A percentile compares a stretch with the other conserved stretches of the same genome.
Conservation (phyloP, 2,113 vertebrate species). For the Tragelaphus scriptus region DNA sequence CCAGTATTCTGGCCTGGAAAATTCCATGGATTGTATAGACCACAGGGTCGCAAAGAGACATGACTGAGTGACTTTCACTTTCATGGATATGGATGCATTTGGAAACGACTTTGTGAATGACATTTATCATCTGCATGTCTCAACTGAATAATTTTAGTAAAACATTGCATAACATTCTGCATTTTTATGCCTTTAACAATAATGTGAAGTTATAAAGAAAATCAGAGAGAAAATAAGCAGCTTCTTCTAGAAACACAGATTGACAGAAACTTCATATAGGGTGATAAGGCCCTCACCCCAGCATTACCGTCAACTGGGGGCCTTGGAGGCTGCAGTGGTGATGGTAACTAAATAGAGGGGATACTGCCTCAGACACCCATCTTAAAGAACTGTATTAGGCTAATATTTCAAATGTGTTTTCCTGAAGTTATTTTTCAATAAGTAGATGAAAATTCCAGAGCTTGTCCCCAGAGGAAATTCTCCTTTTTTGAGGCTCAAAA, state of each 20-base stretch:
- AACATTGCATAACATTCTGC: neutral
- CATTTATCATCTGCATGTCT: neutral
- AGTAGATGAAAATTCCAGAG: neutral
- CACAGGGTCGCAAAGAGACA: neutral
- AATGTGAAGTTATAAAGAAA: neutral
- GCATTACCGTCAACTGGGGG: too few relatives aligned
- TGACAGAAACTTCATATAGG: fast-evolving
- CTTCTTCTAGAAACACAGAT: neutral
- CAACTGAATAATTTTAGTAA: neutral
- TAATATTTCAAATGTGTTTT: neutral
- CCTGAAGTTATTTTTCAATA: neutral
- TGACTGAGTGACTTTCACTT: neutral
- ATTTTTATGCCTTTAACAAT: neutral
- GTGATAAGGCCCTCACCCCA: fast-evolving
- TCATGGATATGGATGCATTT: neutral
- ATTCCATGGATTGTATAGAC: neutral
- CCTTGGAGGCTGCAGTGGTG: fast-evolving
- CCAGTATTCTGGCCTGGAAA: neutral
- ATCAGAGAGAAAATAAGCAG: neutral
- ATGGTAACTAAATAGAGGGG: fast-evolving
- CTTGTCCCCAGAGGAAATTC: neutral
- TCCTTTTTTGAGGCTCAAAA: neutral
- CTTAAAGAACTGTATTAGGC: neutral
- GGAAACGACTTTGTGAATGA: neutral
- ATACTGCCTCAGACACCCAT: neutral